Evolutionary conservation across 2,888 invertebrate genomes (phyloP).

Genomic region (Hesperia comma): DNA sequence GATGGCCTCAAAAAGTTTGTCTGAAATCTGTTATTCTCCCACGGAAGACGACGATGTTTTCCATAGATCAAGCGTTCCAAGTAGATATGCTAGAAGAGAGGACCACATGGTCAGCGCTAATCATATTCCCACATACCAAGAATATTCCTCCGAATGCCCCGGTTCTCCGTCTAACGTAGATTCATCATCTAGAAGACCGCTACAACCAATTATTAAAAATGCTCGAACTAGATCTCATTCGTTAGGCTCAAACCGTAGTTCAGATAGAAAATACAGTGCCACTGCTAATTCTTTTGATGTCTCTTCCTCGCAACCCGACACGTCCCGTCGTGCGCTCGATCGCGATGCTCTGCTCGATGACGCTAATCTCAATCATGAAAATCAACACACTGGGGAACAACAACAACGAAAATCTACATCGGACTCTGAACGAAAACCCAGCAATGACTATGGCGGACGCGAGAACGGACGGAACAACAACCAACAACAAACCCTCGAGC

Average conservation of each 20-base stretch:
- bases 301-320: slow-evolving; percentile 82
- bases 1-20: slow-evolving; percentile 26
- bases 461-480: slow-evolving; percentile 83
- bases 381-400: slow-evolving; percentile 43
- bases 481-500: slow-evolving; percentile 78
- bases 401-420: slow-evolving; percentile 51
- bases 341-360: slow-evolving; percentile 69
- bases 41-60: slow-evolving; percentile 34
- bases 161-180: slow-evolving; percentile 64
- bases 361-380: slow-evolving; percentile 56
- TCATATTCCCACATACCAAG: slow-evolving; percentile 79
- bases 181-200: slow-evolving; percentile 59
- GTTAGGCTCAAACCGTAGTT: slow-evolving; percentile 63
- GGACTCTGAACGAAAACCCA: slow-evolving; percentile 62
- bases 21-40: slow-evolving; percentile 25
- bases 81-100: slow-evolving; percentile 49
- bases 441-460: slow-evolving; percentile 85
- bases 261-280: slow-evolving; percentile 74
- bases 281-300: slow-evolving; percentile 85
- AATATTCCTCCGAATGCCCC: slow-evolving; percentile 71
- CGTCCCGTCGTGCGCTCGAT: slow-evolving; percentile 76
- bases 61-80: neutral
- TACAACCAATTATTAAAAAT: slow-evolving; percentile 68
- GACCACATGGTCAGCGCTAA: slow-evolving; percentile 79
- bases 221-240: slow-evolving; percentile 68